A percentile compares a stretch with the other conserved stretches of the same genome.
Evolutionary conservation across 2,888 invertebrate genomes (phyloP).

Genomic region (Macrosoma leucophasiata): DNA sequence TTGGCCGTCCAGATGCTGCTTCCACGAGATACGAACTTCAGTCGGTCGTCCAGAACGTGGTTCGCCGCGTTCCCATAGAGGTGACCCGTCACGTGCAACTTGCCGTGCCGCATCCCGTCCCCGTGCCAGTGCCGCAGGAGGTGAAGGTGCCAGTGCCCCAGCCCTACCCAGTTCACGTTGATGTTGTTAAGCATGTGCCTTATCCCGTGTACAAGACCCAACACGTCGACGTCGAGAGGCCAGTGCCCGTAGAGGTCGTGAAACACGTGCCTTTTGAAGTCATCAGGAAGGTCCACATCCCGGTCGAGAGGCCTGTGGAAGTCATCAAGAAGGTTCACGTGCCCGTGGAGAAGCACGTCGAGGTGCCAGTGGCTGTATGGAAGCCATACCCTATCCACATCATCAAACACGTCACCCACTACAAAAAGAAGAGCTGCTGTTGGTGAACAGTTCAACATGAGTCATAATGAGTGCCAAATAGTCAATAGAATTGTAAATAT

Average conservation of each 20-base stretch:
- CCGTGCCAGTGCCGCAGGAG: conserved; percentile 60
- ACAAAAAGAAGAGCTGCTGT: conserved; percentile 66
- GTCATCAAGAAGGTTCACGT: conserved; percentile 64
- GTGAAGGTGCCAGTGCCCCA: conserved; percentile 63
- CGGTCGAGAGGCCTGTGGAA: conserved; percentile 62
- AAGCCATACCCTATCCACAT: conserved; percentile 67
- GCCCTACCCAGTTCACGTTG: conserved; percentile 64
- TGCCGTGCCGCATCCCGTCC: conserved; percentile 53
- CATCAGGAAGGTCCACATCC: conserved; percentile 57
- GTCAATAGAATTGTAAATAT: conserved; percentile 66
- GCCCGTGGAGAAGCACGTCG: conserved; percentile 59
- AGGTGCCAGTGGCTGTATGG: conserved; percentile 64
- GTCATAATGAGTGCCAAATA: conserved; percentile 67
- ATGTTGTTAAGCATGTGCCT: conserved; percentile 62
- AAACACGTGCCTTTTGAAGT: conserved; percentile 61
- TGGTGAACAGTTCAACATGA: conserved; percentile 44
- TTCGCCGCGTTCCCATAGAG: conserved; percentile 63
- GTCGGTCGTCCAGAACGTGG: conserved; percentile 61
- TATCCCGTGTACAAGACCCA: conserved; percentile 66
- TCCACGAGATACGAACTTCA: conserved; percentile 59
- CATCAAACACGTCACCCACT: conserved; percentile 69
- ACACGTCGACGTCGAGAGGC: conserved; percentile 60
- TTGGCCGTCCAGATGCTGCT: conserved; percentile 39
- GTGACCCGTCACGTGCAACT: conserved; percentile 60
- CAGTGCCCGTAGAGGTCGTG: conserved; percentile 58